Evolutionary conservation across 2,113 vertebrate species (phyloP), one percentile per base, ranked within the genome.

Genomic region (Paedocypris sp.): DNA sequence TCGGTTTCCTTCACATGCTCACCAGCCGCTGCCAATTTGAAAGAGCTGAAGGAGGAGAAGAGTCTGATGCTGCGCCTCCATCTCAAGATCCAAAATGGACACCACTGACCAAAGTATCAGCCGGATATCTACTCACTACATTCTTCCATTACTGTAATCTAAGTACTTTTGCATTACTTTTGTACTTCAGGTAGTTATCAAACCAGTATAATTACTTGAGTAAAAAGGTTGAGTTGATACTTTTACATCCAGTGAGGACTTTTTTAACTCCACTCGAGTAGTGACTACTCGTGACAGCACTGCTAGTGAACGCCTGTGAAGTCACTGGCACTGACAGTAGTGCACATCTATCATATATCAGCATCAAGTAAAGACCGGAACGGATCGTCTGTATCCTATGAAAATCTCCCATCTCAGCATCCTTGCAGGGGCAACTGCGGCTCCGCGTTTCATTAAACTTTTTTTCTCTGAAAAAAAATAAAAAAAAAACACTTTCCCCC

Each of bases 391-490:
- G 38, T 20, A 54, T 12, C 13, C 23, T 28, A 15, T 23, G 57
- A 29, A 16, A 26, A 46, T 20, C 33, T 23, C 15, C 41, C 57
- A 52, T 59, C 65, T 58, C 50, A 67, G 35, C 60, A 49, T 32
- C 29, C 39, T 46, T 62, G 26, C 60, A 62, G 50, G 47, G 42
- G 29, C 7, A 41, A 57, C 62, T 49, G 33, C 35, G 15, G 18
- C 33, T 32, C 67, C 46, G 33, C 26, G 35, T 54, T 51, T 33
- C 48, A 36, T 60, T 69, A 75, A 60, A 60, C 69, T 64, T 58
- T 62, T 71, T 71, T 71, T 75, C 74, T 65, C 70, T 46, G 51
- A 22, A 43, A 49, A 45, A 32, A 49, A 38, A 51, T 22, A 42
- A 45, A 43, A 42, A 68, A 56, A 67, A 25, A 46, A 35, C 45